These are phyloP conservation scores for Coturnix japonica DNA, from an alignment of 2,113 vertebrate species.

Conservation along the genomic window DNA sequence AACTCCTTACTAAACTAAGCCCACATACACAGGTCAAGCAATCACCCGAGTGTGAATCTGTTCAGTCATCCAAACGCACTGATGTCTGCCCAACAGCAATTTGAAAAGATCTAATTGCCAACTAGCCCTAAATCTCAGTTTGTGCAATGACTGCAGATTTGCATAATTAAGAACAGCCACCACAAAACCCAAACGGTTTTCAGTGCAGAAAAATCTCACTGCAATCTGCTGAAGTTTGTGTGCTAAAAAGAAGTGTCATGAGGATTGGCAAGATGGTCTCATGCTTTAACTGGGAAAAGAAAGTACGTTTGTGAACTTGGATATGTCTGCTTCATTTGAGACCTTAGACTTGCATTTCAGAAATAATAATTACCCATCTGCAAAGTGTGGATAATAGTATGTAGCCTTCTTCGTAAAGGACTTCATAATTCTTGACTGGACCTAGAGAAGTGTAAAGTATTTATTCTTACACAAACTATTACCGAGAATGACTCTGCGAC, in stretches of 20 bases:
- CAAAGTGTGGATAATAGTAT: neutral
- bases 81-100: neutral
- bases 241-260: neutral
- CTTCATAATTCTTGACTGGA: neutral
- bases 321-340: neutral
- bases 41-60: neutral
- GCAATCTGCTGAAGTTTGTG: slow-evolving; percentile 21
- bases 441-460: neutral
- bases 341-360: neutral
- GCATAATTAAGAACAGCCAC: slow-evolving; percentile 28
- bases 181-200: slow-evolving; percentile 20
- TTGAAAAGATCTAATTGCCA: neutral
- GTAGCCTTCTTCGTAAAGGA: neutral
- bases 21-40: slow-evolving; percentile 2
- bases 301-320: neutral
- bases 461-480: neutral
- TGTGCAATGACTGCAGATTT: slow-evolving; percentile 2
- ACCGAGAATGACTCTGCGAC: neutral
- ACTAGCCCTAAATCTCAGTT: neutral
- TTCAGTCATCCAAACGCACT: neutral
- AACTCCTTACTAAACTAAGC: neutral
- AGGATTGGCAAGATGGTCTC: neutral
- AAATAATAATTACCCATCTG: neutral
- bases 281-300: neutral
- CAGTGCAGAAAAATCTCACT: slow-evolving; percentile 7